Conservation (phyloP, 2,113 vertebrate species). For the Taurulus bubalis region DNA sequence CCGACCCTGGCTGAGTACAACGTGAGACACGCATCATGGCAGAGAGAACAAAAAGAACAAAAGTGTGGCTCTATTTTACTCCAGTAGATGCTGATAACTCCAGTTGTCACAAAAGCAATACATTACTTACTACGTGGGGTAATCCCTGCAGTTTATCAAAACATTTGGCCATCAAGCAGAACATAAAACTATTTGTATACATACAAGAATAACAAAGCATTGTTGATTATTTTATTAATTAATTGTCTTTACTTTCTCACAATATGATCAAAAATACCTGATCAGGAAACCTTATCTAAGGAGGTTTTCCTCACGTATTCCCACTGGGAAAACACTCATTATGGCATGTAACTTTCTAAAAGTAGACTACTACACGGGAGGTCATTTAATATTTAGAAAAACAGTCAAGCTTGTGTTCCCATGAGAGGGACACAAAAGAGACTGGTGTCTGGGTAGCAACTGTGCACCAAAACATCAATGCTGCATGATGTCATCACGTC, state of each 20-base stretch:
- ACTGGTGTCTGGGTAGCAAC: conserved; percentile 2
- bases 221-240: no score
- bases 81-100: no score
- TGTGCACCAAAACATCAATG: conserved; percentile 12
- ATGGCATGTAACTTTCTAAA: conserved; percentile 46
- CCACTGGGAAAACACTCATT: conserved; percentile 1
- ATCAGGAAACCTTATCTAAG: background rate
- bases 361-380: conserved; percentile 19
- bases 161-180: no score
- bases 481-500: conserved; percentile 9
- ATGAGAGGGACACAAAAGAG: conserved; percentile 36
- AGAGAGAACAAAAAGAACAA: no score
- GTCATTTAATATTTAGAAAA: conserved; percentile 67
- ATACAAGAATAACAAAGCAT: no score
- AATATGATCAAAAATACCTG: background rate
- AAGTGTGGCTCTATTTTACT: no score
- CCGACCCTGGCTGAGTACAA: no score
- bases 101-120: no score
- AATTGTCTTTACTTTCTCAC: background rate
- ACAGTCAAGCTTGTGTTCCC: conserved; percentile 44
- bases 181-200: no score
- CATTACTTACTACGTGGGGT: no score
- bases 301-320: background rate
- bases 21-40: no score
- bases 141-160: no score